Conservation (phyloP, 2,888 invertebrate genomes). For the Minunthozetes semirufus region DNA sequence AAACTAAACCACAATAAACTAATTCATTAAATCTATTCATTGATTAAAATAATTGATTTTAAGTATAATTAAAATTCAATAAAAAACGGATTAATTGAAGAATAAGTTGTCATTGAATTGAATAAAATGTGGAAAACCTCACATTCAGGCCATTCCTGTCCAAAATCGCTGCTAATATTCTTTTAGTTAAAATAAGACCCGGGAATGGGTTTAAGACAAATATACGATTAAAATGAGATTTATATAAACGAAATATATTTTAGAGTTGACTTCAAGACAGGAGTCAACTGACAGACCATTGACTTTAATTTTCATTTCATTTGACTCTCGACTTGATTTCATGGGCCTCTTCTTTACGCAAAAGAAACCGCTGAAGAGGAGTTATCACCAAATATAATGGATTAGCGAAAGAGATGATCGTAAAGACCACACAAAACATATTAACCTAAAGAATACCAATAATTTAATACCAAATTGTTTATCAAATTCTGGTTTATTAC, state of each 20-base stretch:
- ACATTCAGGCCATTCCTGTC: too few species aligned
- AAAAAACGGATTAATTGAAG: too few species aligned
- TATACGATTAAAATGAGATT: neutral
- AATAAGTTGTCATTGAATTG: too few species aligned
- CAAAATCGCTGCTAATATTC: too few species aligned
- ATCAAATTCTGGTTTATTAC: slow-evolving; percentile 26
- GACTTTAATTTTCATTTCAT: neutral
- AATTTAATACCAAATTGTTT: neutral
- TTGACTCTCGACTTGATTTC: neutral
- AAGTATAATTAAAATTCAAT: too few species aligned
- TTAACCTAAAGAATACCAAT: slow-evolving; percentile 41
- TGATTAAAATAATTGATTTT: too few species aligned
- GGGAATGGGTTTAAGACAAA: too few species aligned
- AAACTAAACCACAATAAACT: too few species aligned
- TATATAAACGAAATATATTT: neutral
- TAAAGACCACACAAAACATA: slow-evolving; percentile 39
- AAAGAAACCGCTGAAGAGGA: slow-evolving; percentile 38
- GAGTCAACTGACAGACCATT: too few species aligned
- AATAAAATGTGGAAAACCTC: too few species aligned
- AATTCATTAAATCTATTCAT: too few species aligned
- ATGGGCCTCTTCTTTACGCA: slow-evolving; percentile 34
- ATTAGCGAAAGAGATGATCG: slow-evolving; percentile 39
- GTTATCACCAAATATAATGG: slow-evolving; percentile 40
- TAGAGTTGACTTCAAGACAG: neutral
- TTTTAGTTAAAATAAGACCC: too few species aligned